A percentile compares a stretch with the other conserved stretches of the same genome.
Conservation (phyloP, 2,113 vertebrate genomes). For the Erinaceus europaeus region DNA sequence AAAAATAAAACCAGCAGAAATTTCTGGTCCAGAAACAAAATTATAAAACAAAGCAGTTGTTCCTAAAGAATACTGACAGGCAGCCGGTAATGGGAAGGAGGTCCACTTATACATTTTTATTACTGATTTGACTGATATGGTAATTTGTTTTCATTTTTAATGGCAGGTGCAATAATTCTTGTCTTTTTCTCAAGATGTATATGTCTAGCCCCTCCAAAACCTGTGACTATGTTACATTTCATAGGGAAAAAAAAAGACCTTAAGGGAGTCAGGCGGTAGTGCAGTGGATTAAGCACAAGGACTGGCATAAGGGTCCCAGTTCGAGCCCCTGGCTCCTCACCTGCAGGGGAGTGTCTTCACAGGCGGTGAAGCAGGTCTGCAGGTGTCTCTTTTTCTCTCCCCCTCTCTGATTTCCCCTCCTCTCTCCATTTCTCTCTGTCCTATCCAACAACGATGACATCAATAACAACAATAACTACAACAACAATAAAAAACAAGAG, state of each 20-base stretch:
- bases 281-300: too few relatives aligned
- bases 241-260: background rate
- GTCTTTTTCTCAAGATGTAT: background rate
- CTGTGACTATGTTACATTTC: background rate
- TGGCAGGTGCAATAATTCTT: background rate
- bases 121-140: background rate
- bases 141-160: background rate
- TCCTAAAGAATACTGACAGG: background rate
- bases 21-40: conserved; percentile 29
- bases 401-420: too few relatives aligned
- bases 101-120: background rate
- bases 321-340: too few relatives aligned
- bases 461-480: too few relatives aligned
- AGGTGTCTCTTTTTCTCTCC: too few relatives aligned
- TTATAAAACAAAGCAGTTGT: background rate
- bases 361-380: too few relatives aligned
- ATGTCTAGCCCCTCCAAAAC: background rate
- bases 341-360: too few relatives aligned
- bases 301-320: too few relatives aligned
- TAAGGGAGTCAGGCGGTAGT: background rate
- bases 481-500: too few relatives aligned
- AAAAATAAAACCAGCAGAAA: conserved; percentile 56
- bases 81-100: background rate
- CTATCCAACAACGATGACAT: too few relatives aligned
- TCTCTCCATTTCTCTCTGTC: too few relatives aligned